Evolutionary conservation across 1,140 invertebrate genomes (phyloP), one percentile per base, ranked within the genome.

Genomic region (Drosophila kohkoa): DNA sequence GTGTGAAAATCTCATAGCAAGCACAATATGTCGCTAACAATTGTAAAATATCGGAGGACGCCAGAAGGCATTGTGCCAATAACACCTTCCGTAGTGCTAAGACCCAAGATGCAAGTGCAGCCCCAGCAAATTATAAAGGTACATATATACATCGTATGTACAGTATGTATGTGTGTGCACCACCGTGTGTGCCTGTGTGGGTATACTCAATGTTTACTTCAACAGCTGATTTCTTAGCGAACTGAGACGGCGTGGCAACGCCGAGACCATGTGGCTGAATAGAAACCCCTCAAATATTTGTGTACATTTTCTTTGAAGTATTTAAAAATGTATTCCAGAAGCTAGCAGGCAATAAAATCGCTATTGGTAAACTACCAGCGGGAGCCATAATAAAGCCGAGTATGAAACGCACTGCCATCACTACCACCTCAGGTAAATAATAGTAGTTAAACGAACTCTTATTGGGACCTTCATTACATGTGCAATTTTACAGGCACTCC

Each of bases 21-120:
- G 5, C 5, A 5, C 0, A 64, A 71, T 74, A 91, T 91, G 90
- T 82, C 90, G 8, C 65, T 91, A 3, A 90, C 89, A n/a, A 80
- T 91, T 6, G 75, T 89, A 0, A 91, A 90, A 69, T 91, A 79
- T 66, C 64, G 74, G 1, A 90, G 83, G 57, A 62, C 82, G 8
- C 16, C 60, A 1, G 63, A 70, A 1, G 66, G 59, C 5, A 25
- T 73, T n/a, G 67, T 67, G 49, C 20, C 70, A 15, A 54, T 72
- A 41, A 45, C 55, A 25, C 49, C 82, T 1, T 7, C 38, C 0
- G 30, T 79, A 8, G 46, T 77, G 3, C 45, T 49, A 3, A 60
- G 66, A 6, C 43, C 60, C 1, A 82, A 79, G 51, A n/a, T 64
- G 5, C 35, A 57, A 25, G 16, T 59, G 68, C 41, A 67, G 59